phyloP scores from a whole-genome alignment of 2,797 vertebrate genomes.

The Geotrypetes seraphini region DNA sequence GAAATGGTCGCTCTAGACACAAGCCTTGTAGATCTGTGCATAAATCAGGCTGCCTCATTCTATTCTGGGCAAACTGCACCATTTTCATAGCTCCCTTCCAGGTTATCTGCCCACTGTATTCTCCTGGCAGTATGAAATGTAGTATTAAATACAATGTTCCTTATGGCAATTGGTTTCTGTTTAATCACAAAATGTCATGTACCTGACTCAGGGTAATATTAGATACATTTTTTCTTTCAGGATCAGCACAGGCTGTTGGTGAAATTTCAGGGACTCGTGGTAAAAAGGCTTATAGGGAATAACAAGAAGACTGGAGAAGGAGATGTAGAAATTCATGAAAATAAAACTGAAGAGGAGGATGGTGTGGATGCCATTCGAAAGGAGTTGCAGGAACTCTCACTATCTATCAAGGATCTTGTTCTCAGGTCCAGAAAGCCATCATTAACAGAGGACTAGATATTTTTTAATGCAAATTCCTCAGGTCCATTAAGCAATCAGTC shows the following conservation, averaged over 20 bases:
- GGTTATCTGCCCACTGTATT: no score
- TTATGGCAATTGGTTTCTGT: neutral
- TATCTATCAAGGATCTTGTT: constrained; percentile 75
- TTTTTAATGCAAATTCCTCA: no score
- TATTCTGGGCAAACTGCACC: no score
- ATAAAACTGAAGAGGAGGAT: constrained; percentile 44
- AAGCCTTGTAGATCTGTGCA: no score
- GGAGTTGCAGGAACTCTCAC: constrained; percentile 65
- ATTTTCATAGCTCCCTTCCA: no score
- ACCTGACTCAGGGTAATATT: no score
- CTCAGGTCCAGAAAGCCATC: constrained; percentile 70
- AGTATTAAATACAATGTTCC: no score
- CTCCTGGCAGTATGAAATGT: no score
- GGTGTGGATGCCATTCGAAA: constrained; percentile 43
- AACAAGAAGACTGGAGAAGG: constrained; percentile 60
- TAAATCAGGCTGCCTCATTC: no score
- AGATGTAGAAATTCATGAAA: constrained; percentile 28
- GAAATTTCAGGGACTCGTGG: constrained; percentile 80
- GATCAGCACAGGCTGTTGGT: constrained; percentile 79
- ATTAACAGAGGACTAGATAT: constrained; percentile 62
- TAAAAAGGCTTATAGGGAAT: constrained; percentile 77
- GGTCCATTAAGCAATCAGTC: no score
- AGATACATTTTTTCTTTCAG: constrained; percentile 42
- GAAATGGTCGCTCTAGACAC: no score
- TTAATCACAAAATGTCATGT: no score